A percentile compares a stretch with the other conserved stretches of the same genome.
These are phyloP conservation scores for Meteorus colon DNA, from an alignment of 2,888 invertebrate genomes.

Conservation along the genomic window DNA sequence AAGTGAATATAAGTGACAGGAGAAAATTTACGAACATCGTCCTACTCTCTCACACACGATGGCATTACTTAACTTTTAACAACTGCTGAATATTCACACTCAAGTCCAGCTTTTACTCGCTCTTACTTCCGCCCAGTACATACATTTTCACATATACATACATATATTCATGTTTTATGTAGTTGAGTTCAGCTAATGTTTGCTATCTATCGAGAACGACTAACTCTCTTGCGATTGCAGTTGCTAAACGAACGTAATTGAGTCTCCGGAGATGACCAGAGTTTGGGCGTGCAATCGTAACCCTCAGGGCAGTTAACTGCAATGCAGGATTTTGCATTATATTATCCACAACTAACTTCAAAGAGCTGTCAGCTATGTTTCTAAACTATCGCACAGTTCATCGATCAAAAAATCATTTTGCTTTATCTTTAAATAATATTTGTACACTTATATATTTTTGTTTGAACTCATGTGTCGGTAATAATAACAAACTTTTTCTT, in stretches of 20 bases:
- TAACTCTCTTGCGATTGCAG: constrained; percentile 34
- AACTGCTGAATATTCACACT: constrained; percentile 16
- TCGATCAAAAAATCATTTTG: too few relatives aligned
- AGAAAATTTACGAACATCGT: neutral
- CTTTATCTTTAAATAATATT: too few relatives aligned
- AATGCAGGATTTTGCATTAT: constrained; percentile 27
- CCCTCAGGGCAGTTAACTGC: constrained; percentile 31
- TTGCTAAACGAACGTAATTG: constrained; percentile 53
- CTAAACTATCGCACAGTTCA: neutral
- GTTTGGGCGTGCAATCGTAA: constrained; percentile 32
- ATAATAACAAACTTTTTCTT: too few relatives aligned
- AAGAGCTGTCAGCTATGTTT: neutral
- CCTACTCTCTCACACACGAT: neutral
- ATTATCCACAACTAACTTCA: neutral
- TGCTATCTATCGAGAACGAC: constrained; percentile 7
- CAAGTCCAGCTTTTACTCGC: constrained; percentile 11
- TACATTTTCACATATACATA: neutral
- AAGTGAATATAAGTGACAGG: constrained; percentile 8
- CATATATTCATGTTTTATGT: neutral
- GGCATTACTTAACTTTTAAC: constrained; percentile 9
- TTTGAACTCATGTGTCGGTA: too few relatives aligned
- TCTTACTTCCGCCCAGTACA: neutral
- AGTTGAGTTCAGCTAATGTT: constrained; percentile 9
- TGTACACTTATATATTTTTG: too few relatives aligned
- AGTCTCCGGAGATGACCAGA: constrained; percentile 48